Base-by-base conservation (phyloP, 2,113 vertebrate species). In the Anoura caudifer region DNA sequence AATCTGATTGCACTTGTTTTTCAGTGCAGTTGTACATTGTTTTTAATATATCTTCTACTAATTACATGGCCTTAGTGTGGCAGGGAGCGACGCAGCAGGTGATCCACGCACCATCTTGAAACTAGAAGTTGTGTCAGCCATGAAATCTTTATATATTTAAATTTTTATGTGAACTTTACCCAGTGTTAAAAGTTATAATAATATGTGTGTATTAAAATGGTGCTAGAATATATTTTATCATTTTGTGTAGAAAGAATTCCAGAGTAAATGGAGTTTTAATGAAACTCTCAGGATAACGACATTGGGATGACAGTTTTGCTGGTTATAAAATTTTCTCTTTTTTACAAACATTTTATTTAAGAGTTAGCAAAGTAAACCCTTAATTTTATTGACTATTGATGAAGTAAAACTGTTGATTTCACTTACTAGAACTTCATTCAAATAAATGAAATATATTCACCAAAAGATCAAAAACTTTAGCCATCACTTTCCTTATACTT, bases 361-460 rank as follows among this genome's bases (percentile, higher is more conserved):
- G 70, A 38, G 20, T 82, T 87, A 91, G 70, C 17, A 83, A 89
- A 87, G 3, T 41, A 94, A 83, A 65, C 16, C 7, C 10, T 36
- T 91, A 73, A 84, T 88, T 88, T 94, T 54, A 91, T 73, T 67
- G 52, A 50, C 70, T 31, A 70, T 26, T 67, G 36, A 70, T 47
- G 17, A 95, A 94, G 41, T 81, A 41, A 92, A 75, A 80, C 26
- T 24, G 14, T 50, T 95, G 43, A 80, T 75, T 84, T 65, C 17
- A 91, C 43, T 91, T 52, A 56, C 16, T 41, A 36, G 36, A 93
- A 90, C 41, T 61, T 72, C 41, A 43, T 36, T 85, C 50, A 67
- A 67, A 56, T 19, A 96, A 94, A 94, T 67, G 65, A 88, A 87
- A 26, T 92, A 59, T 50, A 87, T 45, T 85, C 93, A 84, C 45